These are phyloP conservation scores for Baccha elongata DNA, from an alignment of 2,888 invertebrate species.

Conservation along the genomic window DNA sequence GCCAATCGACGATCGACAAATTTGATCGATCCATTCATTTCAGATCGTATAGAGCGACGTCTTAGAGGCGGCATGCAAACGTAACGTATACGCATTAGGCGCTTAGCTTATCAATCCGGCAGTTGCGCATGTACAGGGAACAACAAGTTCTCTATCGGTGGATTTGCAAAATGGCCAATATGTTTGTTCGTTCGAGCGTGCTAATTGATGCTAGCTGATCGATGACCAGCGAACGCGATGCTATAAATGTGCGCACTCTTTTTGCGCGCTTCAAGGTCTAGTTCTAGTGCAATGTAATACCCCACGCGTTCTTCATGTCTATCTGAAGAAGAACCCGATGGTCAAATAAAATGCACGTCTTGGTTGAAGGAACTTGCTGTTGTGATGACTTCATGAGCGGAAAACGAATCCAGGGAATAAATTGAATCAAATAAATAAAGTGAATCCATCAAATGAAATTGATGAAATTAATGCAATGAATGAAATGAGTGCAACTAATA, in stretches of 20 bases:
- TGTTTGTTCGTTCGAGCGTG: slow-evolving; percentile 62
- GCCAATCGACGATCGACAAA: slow-evolving; percentile 16
- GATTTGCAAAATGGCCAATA: slow-evolving; percentile 68
- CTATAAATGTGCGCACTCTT: slow-evolving; percentile 32
- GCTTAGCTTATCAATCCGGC: slow-evolving; percentile 51
- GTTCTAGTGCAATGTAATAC: neutral
- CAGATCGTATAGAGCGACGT: slow-evolving; percentile 17
- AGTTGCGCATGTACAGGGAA: slow-evolving; percentile 28
- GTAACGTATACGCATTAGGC: neutral
- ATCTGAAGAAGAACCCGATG: neutral
- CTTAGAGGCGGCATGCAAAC: slow-evolving; percentile 19
- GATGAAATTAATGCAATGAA: too few species aligned
- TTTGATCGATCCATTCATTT: slow-evolving; percentile 59
- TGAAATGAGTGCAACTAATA: too few species aligned
- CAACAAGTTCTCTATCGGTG: slow-evolving; percentile 60
- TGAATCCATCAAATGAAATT: too few species aligned
- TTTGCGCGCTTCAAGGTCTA: slow-evolving; percentile 42
- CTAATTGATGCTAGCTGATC: slow-evolving; percentile 71
- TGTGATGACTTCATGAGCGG: too few species aligned
- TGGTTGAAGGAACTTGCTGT: neutral
- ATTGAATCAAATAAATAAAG: too few species aligned
- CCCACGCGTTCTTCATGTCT: slow-evolving; percentile 33
- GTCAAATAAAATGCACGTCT: neutral
- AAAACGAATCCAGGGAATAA: too few species aligned
- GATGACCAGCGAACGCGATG: slow-evolving; percentile 58